Conservation (phyloP, 2,888 invertebrate species). For the Cancer borealis region DNA sequence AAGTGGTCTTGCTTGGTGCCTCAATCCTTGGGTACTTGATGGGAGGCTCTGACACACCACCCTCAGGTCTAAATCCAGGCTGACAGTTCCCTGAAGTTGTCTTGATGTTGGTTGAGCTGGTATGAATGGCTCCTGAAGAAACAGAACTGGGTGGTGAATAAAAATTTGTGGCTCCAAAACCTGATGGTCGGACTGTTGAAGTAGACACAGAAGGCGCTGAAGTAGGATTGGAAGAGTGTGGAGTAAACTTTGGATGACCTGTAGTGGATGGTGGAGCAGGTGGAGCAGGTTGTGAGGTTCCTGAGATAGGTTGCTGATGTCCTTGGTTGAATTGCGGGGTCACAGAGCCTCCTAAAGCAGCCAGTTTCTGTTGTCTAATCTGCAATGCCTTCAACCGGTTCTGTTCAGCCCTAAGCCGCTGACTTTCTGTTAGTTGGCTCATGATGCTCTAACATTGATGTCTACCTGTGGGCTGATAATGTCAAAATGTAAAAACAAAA, state of each 20-base stretch:
- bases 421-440: background rate
- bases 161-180: background rate
- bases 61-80: background rate
- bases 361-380: slow-evolving; percentile 3
- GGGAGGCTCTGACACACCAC: background rate
- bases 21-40: background rate
- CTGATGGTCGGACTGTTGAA: background rate
- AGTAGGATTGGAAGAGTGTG: background rate
- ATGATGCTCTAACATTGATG: too few species aligned
- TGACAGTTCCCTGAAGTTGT: background rate
- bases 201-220: background rate
- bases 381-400: background rate
- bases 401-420: background rate
- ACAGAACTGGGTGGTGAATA: background rate
- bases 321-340: background rate
- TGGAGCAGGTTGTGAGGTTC: background rate
- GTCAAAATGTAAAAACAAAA: background rate
- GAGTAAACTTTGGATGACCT: background rate
- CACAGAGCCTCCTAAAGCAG: background rate
- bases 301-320: background rate
- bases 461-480: background rate
- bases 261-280: background rate
- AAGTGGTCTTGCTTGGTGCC: background rate
- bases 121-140: background rate
- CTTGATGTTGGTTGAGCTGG: background rate